Evolutionary conservation across 1,140 invertebrate species (phyloP).

Genomic region (Probaryconus sp.): DNA sequence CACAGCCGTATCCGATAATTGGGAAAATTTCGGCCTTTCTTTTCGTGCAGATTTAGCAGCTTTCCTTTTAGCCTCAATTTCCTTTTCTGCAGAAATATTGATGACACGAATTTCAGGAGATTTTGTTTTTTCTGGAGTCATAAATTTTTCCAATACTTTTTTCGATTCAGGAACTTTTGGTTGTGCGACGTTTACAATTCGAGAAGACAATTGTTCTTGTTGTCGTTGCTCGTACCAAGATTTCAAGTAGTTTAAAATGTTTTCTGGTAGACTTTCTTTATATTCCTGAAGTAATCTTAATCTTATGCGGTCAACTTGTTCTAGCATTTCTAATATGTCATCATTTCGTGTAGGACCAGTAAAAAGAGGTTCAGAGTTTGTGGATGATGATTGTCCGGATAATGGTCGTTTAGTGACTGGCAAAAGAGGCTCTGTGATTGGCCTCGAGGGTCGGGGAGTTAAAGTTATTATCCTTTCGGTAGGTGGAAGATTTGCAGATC

Average conservation of each 20-base stretch:
- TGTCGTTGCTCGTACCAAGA: conserved; percentile 26
- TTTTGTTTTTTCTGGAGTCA: conserved; percentile 10
- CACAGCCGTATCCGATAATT: conserved; percentile 63
- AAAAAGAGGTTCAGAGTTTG: too few species aligned
- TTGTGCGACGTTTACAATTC: too few species aligned
- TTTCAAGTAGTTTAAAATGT: conserved; percentile 70
- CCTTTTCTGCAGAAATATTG: conserved; percentile 62
- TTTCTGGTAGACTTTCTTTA: conserved; percentile 68
- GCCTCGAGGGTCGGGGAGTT: too few species aligned
- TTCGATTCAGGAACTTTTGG: too few species aligned
- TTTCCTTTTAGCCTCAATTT: conserved; percentile 44
- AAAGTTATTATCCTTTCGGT: too few species aligned
- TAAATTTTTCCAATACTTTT: too few species aligned
- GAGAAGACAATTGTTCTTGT: conserved; percentile 45
- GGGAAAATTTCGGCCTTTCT: conserved; percentile 32
- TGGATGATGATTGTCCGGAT: too few species aligned
- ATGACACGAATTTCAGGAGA: conserved; percentile 71
- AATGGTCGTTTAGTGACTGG: too few species aligned
- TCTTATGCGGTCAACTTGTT: conserved; percentile 71
- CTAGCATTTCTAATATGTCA: conserved; percentile 70
- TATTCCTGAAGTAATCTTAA: conserved; percentile 69
- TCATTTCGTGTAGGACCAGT: conserved; percentile 64
- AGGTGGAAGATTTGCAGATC: conserved; percentile 22
- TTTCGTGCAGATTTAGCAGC: conserved; percentile 19
- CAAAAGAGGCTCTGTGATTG: too few species aligned